These are phyloP conservation scores for Nasonia longicornis DNA, from an alignment of 1,140 invertebrate species.

Conservation along the genomic window DNA sequence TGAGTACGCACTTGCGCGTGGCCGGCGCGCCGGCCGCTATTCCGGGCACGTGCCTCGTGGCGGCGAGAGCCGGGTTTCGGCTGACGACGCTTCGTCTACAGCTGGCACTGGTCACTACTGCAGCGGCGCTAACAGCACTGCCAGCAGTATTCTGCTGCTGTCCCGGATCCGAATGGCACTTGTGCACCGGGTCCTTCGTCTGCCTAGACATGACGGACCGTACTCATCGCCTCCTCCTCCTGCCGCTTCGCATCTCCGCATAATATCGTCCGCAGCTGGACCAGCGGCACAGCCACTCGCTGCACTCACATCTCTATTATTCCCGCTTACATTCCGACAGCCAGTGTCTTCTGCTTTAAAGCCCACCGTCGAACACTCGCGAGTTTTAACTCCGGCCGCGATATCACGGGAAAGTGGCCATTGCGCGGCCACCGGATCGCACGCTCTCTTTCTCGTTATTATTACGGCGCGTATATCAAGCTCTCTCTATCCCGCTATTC, in stretches of 20 bases:
- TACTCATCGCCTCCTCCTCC: background rate
- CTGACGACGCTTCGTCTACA: background rate
- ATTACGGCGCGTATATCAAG: background rate
- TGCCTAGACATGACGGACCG: constrained; percentile 60
- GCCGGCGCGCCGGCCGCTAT: constrained; percentile 47
- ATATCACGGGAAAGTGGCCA: background rate
- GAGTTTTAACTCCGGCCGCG: background rate
- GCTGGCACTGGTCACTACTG: constrained; percentile 38
- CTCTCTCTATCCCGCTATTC: no score
- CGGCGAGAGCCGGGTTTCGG: constrained; percentile 30
- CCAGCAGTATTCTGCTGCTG: background rate
- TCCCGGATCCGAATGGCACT: constrained; percentile 73
- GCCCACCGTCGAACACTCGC: constrained; percentile 21
- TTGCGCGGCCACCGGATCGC: constrained; percentile 25
- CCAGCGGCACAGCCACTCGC: background rate
- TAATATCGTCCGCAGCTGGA: background rate
- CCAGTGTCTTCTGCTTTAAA: background rate
- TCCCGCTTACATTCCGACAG: background rate
- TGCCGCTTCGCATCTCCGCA: background rate
- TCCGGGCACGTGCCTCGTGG: constrained; percentile 45
- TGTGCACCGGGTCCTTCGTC: constrained; percentile 74
- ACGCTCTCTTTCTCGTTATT: background rate
- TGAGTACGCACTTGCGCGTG: constrained; percentile 80
- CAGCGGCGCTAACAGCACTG: no score
- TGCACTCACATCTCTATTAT: background rate